Evolutionary conservation across 2,797 vertebrate species (phyloP).

Genomic region (Orestias chungarensis): DNA sequence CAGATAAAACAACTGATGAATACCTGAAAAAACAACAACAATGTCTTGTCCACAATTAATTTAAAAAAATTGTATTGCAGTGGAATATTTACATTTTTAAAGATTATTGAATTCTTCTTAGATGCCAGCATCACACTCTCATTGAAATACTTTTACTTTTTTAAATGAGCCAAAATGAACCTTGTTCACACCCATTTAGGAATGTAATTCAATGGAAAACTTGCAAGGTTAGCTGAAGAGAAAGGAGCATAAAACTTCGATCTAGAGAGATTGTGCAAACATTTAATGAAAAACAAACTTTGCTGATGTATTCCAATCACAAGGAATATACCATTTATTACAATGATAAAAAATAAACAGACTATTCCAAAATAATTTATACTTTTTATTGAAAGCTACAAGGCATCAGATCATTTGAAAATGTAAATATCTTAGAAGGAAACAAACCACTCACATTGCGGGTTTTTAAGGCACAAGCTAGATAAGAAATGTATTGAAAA

Average conservation of each 20-base stretch:
- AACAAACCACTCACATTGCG: conserved; percentile 60
- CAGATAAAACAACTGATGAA: too few relatives aligned
- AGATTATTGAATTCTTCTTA: too few relatives aligned
- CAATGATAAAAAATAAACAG: neutral
- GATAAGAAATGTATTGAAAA: conserved; percentile 59
- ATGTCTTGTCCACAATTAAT: too few relatives aligned
- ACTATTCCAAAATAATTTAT: conserved; percentile 59
- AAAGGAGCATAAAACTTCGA: neutral
- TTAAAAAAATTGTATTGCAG: too few relatives aligned
- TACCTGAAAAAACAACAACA: too few relatives aligned
- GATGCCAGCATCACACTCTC: too few relatives aligned
- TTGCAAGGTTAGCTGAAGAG: neutral
- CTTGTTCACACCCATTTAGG: neutral
- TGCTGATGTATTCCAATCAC: neutral
- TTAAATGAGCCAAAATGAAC: neutral
- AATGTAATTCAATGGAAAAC: neutral
- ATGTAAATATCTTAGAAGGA: conserved; percentile 66
- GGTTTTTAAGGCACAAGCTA: conserved; percentile 80
- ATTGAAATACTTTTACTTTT: too few relatives aligned
- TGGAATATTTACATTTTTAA: too few relatives aligned
- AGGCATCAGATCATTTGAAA: conserved; percentile 66
- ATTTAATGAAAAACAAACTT: neutral
- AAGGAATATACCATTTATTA: neutral
- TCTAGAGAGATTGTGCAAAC: neutral
- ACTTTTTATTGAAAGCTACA: conserved; percentile 73